These are phyloP conservation scores for Empidonax traillii DNA, from an alignment of 2,113 vertebrate genomes.

Conservation along the genomic window DNA sequence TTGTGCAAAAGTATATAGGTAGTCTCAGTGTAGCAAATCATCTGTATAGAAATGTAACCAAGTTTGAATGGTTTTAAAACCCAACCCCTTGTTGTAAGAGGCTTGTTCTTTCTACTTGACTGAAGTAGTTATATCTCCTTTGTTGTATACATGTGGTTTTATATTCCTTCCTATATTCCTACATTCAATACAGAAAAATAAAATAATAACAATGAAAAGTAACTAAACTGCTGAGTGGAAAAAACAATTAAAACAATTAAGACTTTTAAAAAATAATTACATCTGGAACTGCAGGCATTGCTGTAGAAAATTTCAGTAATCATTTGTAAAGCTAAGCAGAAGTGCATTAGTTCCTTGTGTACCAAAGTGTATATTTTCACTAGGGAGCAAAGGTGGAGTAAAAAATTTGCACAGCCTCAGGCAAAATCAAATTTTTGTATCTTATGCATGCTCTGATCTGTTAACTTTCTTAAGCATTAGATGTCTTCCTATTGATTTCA, in stretches of 20 bases:
- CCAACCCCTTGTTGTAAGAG: not conserved
- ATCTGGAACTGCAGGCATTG: not conserved
- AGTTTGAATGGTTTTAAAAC: not conserved
- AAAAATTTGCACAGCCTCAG: not conserved
- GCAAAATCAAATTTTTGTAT: not conserved
- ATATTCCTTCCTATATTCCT: not conserved
- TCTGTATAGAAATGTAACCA: not conserved
- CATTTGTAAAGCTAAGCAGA: not conserved
- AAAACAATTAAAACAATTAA: not conserved
- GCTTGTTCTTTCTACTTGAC: not conserved
- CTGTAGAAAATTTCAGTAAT: not conserved
- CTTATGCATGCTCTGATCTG: not conserved
- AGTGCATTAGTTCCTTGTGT: not conserved
- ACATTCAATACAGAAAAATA: not conserved
- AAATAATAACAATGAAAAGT: not conserved
- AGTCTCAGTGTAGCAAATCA: not conserved
- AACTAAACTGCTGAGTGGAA: not conserved
- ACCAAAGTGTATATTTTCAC: fast-evolving
- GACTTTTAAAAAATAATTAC: not conserved
- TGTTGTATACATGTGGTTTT: not conserved
- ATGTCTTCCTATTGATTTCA: not conserved
- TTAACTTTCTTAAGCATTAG: not conserved
- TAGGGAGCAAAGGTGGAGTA: not conserved
- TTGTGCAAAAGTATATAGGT: not conserved
- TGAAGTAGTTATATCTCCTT: not conserved